Percentiles rank a stretch among this genome's conserved stretches.
These are phyloP conservation scores for Pristiophorus japonicus DNA, from an alignment of 2,113 vertebrate species.

Conservation along the genomic window DNA sequence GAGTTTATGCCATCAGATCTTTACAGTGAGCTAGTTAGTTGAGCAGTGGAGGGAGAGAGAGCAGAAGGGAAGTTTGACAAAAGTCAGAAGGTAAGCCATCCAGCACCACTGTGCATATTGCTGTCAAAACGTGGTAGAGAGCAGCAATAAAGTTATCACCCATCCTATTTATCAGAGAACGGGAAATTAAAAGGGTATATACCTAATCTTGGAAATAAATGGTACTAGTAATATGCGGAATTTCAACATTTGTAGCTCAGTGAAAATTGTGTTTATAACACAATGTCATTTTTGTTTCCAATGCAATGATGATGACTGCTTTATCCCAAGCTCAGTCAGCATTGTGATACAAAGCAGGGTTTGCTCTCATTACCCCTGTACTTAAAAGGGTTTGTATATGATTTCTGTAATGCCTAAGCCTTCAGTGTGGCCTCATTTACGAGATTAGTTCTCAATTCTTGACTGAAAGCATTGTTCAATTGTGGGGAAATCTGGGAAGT, in stretches of 20 bases:
- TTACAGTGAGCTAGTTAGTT: not conserved
- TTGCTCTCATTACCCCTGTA: not conserved
- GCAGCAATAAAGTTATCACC: not conserved
- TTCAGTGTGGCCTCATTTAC: not conserved
- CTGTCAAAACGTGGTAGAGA: not conserved
- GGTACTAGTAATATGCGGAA: not conserved
- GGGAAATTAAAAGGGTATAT: not conserved
- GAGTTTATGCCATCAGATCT: not conserved
- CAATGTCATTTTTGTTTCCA: constrained; percentile 16
- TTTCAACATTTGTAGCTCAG: not conserved
- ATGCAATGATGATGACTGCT: not conserved
- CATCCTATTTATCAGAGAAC: not conserved
- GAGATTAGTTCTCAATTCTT: constrained; percentile 21
- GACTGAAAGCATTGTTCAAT: constrained; percentile 16
- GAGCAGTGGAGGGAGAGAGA: not conserved
- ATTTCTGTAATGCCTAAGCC: not conserved
- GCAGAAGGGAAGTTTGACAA: not conserved
- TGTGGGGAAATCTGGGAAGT: not conserved
- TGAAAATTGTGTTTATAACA: not conserved
- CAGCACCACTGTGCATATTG: not conserved
- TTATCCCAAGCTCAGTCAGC: constrained; percentile 19
- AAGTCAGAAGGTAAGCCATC: not conserved
- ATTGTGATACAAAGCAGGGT: not conserved
- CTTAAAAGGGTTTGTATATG: constrained; percentile 10
- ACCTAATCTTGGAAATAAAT: not conserved